Conservation (phyloP, 2,113 vertebrate genomes). For the Pygoscelis antarcticus region DNA sequence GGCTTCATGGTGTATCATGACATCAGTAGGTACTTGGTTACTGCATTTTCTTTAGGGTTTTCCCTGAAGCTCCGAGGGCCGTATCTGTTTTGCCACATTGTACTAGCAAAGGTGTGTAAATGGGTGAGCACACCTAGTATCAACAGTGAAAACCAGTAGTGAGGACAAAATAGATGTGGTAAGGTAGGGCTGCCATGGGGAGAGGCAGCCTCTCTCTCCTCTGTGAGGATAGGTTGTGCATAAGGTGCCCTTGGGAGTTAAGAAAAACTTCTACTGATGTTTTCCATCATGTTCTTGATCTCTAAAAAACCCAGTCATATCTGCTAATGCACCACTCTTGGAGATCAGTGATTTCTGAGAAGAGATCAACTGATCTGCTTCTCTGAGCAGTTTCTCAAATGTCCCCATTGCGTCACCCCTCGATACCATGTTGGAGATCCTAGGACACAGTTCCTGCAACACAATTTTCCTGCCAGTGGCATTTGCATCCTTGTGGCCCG, state of each 20-base stretch:
- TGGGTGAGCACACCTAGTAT: background rate
- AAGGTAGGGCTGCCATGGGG: background rate
- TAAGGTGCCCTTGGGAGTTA: background rate
- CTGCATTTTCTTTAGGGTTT: background rate
- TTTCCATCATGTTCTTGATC: background rate
- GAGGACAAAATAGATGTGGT: background rate
- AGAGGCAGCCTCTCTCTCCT: background rate
- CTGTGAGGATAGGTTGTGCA: background rate
- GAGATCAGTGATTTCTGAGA: background rate
- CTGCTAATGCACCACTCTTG: background rate
- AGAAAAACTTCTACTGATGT: background rate
- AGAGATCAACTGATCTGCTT: background rate
- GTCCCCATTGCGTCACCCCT: background rate
- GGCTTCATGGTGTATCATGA: background rate
- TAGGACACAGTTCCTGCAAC: background rate
- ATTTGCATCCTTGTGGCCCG: background rate
- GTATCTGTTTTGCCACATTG: background rate
- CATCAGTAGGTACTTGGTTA: background rate
- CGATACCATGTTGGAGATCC: accelerated
- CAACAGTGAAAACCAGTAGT: background rate
- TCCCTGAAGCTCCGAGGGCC: background rate
- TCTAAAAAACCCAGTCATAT: background rate
- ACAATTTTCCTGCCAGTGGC: background rate
- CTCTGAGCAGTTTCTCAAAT: background rate
- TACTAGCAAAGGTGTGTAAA: background rate